Evolutionary conservation across 2,113 vertebrate genomes (phyloP), one percentile per base, ranked within the genome.

Genomic region (Calyptommatus sinebrachiatus): DNA sequence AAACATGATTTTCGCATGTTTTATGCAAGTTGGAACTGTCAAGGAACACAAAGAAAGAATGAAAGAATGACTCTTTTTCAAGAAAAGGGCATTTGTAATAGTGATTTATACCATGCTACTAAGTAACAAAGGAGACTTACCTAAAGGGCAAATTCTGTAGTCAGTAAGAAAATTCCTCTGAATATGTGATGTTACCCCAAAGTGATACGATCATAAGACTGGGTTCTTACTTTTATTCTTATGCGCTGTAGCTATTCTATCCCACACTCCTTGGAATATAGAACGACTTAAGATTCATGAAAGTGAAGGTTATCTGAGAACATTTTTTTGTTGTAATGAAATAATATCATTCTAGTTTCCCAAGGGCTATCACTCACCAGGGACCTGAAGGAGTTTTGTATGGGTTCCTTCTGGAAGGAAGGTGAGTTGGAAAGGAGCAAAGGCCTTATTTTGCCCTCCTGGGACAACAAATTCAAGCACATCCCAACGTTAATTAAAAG

Each of bases 21-120:
- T 90, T 90, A 82, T 90, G 79, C 85, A 84, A 88, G 72, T 88
- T 90, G 83, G 88, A 89, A 76, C 88, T 91, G 90, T 86, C 84
- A 88, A 75, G 86, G 26, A 91, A 88, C 71, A 91, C 88, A 92
- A 93, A 91, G 75, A 85, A 87, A 81, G 81, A 84, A 72, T 82
- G 89, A 90, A 90, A 88, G 72, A 79, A 77, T 83, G 83, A 87
- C 88, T 89, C 85, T 84, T 90, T 87, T 85, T 75, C 72, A 91
- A 89, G 68, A 81, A 90, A 91, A 85, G 90, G 89, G 86, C 84
- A 89, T 89, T 91, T 91, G 84, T 79, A 91, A 88, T 86, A 90
- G 57, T 88, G 88, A 93, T 89, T 93, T 90, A 90, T 92, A 88
- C 70, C 87, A 69, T 62, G 85, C 68, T 66, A 83, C 82, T 92